Evolutionary conservation across 2,113 vertebrate genomes (phyloP).

Genomic region (Ciconia stormi): DNA sequence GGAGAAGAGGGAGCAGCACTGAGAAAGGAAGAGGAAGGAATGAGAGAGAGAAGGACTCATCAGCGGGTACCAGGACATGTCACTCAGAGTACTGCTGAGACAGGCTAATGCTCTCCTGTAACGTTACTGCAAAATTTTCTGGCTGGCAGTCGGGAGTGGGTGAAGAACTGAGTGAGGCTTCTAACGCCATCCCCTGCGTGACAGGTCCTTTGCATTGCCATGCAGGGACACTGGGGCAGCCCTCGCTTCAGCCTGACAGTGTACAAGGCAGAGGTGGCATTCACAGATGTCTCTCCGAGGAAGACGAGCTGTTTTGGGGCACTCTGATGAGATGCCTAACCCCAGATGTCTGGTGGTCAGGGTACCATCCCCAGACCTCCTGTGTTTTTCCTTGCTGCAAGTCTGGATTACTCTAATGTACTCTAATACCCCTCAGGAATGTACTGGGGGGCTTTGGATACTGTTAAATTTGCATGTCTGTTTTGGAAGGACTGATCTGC

Average conservation of each 20-base stretch:
- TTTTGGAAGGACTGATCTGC: neutral
- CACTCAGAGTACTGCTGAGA: neutral
- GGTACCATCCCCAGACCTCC: neutral
- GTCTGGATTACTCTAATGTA: neutral
- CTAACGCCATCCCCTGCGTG: fast-evolving
- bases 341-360: neutral
- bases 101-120: neutral
- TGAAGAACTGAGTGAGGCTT: neutral
- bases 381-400: neutral
- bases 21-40: slow-evolving; percentile 15
- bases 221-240: neutral
- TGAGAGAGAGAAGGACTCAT: neutral
- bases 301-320: neutral
- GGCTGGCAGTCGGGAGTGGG: neutral
- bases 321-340: neutral
- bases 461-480: fast-evolving
- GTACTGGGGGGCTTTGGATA: neutral
- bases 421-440: neutral
- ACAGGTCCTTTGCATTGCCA: fast-evolving
- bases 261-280: neutral
- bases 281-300: neutral
- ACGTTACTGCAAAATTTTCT: neutral
- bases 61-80: neutral
- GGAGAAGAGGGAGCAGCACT: neutral
- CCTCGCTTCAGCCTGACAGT: neutral